Evolutionary conservation across 2,888 invertebrate genomes (phyloP).

Genomic region (Nephrotoma appendiculata): DNA sequence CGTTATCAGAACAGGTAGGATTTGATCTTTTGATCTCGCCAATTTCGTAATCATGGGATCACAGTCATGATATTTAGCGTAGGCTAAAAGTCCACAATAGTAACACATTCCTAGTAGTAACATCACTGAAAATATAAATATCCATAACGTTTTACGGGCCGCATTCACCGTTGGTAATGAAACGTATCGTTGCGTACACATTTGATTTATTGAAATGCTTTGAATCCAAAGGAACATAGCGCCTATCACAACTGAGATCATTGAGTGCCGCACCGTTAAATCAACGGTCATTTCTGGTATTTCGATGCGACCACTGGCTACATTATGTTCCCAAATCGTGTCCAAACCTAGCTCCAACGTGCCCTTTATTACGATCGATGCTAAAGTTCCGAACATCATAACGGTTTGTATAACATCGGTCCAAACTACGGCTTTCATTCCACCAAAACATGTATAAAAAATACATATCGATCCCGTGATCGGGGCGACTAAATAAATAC

Average conservation of each 20-base stretch:
- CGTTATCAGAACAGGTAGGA: constrained; percentile 55
- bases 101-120: constrained; percentile 41
- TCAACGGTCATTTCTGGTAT: constrained; percentile 50
- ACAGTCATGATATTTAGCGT: too few species aligned
- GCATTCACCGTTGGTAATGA: constrained; percentile 20
- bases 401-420: constrained; percentile 44
- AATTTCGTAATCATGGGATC: too few species aligned
- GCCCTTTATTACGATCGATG: constrained; percentile 43
- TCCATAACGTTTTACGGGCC: not conserved
- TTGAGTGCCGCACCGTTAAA: constrained; percentile 41
- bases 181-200: constrained; percentile 33
- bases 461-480: constrained; percentile 58
- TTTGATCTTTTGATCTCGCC: too few species aligned
- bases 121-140: not conserved
- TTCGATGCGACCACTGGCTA: constrained; percentile 39
- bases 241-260: constrained; percentile 42
- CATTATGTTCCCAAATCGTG: constrained; percentile 40
- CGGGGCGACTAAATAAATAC: constrained; percentile 48
- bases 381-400: constrained; percentile 37
- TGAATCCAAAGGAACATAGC: constrained; percentile 28
- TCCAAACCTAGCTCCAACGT: constrained; percentile 36
- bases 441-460: constrained; percentile 57
- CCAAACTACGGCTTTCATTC: constrained; percentile 45
- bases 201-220: constrained; percentile 30
- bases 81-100: too few species aligned